Evolutionary conservation across 2,113 vertebrate species (phyloP).

Genomic region (Cervus canadensis): DNA sequence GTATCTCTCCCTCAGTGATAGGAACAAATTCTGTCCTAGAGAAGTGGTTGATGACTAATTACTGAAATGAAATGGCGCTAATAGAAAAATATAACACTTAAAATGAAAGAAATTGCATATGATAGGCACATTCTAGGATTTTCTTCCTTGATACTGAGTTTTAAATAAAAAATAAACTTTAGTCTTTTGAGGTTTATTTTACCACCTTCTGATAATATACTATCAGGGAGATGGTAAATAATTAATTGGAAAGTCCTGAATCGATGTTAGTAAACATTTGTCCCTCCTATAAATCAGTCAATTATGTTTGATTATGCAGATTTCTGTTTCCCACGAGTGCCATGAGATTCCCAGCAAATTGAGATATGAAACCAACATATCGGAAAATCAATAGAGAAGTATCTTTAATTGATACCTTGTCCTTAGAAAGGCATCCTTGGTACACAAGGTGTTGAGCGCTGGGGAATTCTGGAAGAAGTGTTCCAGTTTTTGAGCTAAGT

Average conservation of each 20-base stretch:
- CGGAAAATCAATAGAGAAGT: conserved; percentile 69
- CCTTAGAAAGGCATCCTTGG: conserved; percentile 92
- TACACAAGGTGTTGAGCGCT: conserved; percentile 94
- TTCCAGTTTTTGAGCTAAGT: conserved; percentile 98
- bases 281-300: conserved; percentile 83
- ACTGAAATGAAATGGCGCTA: neutral
- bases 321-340: conserved; percentile 81
- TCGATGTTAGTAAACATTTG: conserved; percentile 78
- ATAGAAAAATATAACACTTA: neutral
- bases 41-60: neutral
- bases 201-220: conserved; percentile 71
- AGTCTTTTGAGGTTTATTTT: conserved; percentile 75
- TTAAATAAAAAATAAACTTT: conserved; percentile 67
- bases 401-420: conserved; percentile 87
- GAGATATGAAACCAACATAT: conserved; percentile 72
- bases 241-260: conserved; percentile 81
- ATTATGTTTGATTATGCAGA: conserved; percentile 80
- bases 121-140: neutral
- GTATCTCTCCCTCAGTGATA: neutral
- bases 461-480: conserved; percentile 96
- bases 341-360: conserved; percentile 66
- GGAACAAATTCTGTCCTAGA: neutral
- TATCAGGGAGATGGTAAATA: conserved; percentile 83
- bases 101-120: neutral
- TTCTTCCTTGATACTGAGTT: conserved; percentile 58